phyloP scores from a whole-genome alignment of 2,113 vertebrate species.

The Calonectris borealis region DNA sequence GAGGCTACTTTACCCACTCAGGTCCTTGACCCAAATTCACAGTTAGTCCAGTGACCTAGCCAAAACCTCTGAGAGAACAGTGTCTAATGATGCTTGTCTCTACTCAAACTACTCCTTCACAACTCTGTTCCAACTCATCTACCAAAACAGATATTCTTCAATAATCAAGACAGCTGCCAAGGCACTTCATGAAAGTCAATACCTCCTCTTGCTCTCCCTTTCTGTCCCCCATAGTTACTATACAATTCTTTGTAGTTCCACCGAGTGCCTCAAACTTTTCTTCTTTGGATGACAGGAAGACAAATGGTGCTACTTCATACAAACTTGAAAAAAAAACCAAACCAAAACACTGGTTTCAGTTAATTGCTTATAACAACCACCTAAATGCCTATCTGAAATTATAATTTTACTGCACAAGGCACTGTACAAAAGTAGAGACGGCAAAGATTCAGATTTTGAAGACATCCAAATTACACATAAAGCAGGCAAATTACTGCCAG shows the following conservation, averaged over 20 bases:
- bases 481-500: background rate
- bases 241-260: background rate
- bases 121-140: conserved; percentile 57
- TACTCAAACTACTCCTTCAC: conserved; percentile 28
- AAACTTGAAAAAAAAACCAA: background rate
- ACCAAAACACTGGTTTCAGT: background rate
- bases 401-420: background rate
- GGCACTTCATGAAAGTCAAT: background rate
- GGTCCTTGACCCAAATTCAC: conserved; percentile 73
- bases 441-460: background rate
- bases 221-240: background rate
- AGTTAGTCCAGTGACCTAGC: conserved; percentile 50
- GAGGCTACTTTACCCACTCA: conserved; percentile 13
- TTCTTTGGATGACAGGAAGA: background rate
- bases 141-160: conserved; percentile 13
- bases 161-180: conserved; percentile 31
- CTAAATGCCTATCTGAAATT: background rate
- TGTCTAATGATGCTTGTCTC: conserved; percentile 63
- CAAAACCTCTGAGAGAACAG: conserved; percentile 40
- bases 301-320: background rate
- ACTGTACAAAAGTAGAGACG: background rate
- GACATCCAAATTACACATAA: background rate
- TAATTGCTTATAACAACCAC: background rate
- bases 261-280: background rate
- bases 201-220: background rate